Percentiles rank a stretch among this genome's conserved stretches.
These are phyloP conservation scores for Papilio elwesi DNA, from an alignment of 2,888 invertebrate genomes.

Conservation along the genomic window DNA sequence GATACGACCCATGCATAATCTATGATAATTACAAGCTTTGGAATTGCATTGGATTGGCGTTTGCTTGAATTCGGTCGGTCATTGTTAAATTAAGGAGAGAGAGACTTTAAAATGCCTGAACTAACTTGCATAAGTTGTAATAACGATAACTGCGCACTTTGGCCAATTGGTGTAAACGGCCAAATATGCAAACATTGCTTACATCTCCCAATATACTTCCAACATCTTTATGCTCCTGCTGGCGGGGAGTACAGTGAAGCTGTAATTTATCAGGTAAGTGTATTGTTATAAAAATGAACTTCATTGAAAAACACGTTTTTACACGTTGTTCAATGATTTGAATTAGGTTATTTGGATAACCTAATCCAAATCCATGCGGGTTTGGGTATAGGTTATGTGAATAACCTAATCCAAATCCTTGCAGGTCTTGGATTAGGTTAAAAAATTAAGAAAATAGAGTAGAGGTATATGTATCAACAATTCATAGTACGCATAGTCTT, in stretches of 20 bases:
- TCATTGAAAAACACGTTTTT: background rate
- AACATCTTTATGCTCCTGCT: constrained; percentile 74
- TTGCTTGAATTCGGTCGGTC: background rate
- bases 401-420: too few species aligned
- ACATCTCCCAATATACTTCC: background rate
- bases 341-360: too few species aligned
- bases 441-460: too few species aligned
- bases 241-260: constrained; percentile 85
- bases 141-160: constrained; percentile 87
- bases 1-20: too few species aligned
- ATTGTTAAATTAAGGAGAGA: background rate
- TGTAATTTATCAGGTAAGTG: constrained; percentile 81
- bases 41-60: background rate
- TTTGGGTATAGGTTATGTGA: too few species aligned
- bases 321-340: too few species aligned
- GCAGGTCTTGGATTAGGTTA: too few species aligned
- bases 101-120: constrained; percentile 57
- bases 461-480: too few species aligned
- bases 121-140: constrained; percentile 89
- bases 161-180: constrained; percentile 90
- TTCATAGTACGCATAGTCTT: too few species aligned
- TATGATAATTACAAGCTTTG: background rate
- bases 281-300: background rate
- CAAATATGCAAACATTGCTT: constrained; percentile 90
- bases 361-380: too few species aligned